Base-by-base conservation (phyloP, 2,797 vertebrate species). In the Galaxias olidus region DNA sequence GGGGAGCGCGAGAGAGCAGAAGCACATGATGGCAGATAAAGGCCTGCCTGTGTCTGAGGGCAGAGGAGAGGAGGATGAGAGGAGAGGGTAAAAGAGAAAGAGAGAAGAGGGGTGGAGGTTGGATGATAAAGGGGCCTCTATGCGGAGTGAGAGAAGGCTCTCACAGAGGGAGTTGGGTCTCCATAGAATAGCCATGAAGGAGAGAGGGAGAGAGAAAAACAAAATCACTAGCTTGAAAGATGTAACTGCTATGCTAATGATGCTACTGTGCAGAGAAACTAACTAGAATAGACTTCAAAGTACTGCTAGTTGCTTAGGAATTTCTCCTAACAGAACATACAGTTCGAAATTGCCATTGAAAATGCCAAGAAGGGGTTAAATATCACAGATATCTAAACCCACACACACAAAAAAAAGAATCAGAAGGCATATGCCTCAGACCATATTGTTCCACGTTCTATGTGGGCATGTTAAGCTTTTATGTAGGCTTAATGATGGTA, bases 1-100 rank as follows among this genome's bases (percentile, higher is more conserved):
- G 47, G 68, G 62, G 66, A 69, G 30, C 65, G 18, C 40, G 30
- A 30, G 30, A 30, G 30, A 30, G 74, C 53, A 65, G 8, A 61
- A 85, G 81, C 83, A 83, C 87, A 86, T 86, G 84, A 88, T 84
- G 83, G 77, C 76, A 85, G 85, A 90, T 88, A 88, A 88, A 88
- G 87, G 79, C 78, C 71, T 57, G 85, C 84, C 86, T 90, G 87
- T 90, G 80, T 83, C 73, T 79, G 85, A 75, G 76, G 71, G 17
- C 10, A 30, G 30, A 30, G 30, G 30, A 30, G 73, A 81, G 44
- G 44, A 41, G 9, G 58, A 60, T 20, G 43, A 45, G 46, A 44
- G 13, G 43, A 46, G 43, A 43, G 15, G 40, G 13, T 3, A 30
- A 6, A 30, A 30, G 59, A 60, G 43, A 66, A 75, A 45, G 80